A percentile compares a stretch with the other conserved stretches of the same genome.
Conservation (phyloP, 2,888 invertebrate species). For the Hirtodrosophila histrioides region DNA sequence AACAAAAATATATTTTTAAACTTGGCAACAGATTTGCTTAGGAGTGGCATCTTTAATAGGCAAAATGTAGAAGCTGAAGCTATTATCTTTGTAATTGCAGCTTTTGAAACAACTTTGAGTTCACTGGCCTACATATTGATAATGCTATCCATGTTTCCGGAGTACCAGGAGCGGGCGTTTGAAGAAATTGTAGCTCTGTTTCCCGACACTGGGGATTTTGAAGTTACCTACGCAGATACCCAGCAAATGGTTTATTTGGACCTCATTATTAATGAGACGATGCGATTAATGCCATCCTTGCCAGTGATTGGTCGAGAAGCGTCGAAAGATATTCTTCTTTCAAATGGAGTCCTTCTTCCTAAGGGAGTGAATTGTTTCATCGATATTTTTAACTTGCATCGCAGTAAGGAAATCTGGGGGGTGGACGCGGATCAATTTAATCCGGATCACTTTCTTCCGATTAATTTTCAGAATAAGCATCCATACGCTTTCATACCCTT, state of each 20-base stretch:
- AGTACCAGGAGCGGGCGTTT: conserved; percentile 77
- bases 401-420: conserved; percentile 82
- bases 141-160: conserved; percentile 80
- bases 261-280: conserved; percentile 80
- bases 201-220: conserved; percentile 62
- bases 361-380: conserved; percentile 80
- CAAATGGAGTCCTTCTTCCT: conserved; percentile 78
- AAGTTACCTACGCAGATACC: conserved; percentile 73
- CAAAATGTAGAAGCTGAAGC: too few species aligned
- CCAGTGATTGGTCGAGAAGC: conserved; percentile 79
- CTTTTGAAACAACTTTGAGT: conserved; percentile 83
- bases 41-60: too few species aligned
- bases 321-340: conserved; percentile 63
- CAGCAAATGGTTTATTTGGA: conserved; percentile 81
- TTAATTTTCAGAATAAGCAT: conserved; percentile 77
- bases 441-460: conserved; percentile 82
- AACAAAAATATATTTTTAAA: too few species aligned
- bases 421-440: conserved; percentile 80
- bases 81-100: conserved; percentile 81
- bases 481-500: conserved; percentile 83
- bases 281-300: conserved; percentile 81
- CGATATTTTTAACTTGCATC: conserved; percentile 82
- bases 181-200: conserved; percentile 77
- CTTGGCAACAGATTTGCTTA: too few species aligned
- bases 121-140: conserved; percentile 73